Evolutionary conservation across 2,113 vertebrate genomes (phyloP).

Genomic region (Formicarius rufipectus): DNA sequence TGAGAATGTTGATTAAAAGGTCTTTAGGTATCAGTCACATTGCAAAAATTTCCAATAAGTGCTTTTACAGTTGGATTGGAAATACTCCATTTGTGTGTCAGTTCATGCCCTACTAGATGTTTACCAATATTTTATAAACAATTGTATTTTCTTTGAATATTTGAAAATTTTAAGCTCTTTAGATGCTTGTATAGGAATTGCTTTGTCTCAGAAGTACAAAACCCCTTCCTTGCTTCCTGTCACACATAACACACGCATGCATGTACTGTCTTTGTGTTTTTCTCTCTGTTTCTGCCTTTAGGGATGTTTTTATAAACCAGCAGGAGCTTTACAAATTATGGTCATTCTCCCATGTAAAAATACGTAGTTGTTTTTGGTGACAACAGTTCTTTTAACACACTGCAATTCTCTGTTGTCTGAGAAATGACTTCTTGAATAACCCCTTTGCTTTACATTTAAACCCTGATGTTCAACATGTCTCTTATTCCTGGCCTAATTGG

Average conservation of each 20-base stretch:
- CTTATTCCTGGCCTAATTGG: background rate
- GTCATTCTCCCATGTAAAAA: background rate
- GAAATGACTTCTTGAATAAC: background rate
- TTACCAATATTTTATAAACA: background rate
- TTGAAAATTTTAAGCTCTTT: background rate
- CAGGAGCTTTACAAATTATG: background rate
- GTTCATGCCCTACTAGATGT: background rate
- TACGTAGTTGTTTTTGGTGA: background rate
- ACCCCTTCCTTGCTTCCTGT: background rate
- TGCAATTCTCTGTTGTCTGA: background rate
- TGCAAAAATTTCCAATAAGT: background rate
- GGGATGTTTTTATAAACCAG: background rate
- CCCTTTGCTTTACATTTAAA: background rate
- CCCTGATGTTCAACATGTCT: background rate
- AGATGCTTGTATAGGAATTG: background rate
- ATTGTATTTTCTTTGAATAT: background rate
- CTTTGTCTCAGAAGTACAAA: background rate
- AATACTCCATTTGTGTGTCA: background rate
- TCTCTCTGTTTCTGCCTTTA: background rate
- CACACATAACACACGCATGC: rapidly evolving
- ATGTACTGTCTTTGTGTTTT: background rate
- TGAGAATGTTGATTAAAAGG: background rate
- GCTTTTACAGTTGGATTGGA: background rate
- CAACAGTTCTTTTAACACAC: background rate
- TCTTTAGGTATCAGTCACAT: background rate